Base-by-base conservation (phyloP, 2,888 invertebrate genomes). In the Harpagoxenus sublaevis region DNA sequence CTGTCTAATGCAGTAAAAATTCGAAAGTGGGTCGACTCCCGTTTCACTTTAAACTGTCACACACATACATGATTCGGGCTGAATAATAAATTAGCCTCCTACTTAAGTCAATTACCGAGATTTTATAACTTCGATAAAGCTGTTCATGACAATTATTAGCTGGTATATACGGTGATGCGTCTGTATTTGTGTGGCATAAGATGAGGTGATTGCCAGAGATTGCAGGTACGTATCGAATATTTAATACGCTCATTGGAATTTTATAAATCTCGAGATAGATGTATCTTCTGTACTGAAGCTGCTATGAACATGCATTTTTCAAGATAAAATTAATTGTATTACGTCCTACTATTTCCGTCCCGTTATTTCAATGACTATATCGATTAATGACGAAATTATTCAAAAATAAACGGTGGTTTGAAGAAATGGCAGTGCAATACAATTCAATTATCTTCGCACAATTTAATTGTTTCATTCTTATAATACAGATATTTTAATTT, bases 251-350 rank as follows among this genome's bases (percentile, higher is more conserved):
- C 60, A 71, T 81, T 81, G 60, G 28, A 81, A 81, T 81, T 81
- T 81, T 81, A 81, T 71, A 73, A 81, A 48, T 81, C 79, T 81
- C 39, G 28, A 62, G 60, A 81, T 73, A 62, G 60, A 60, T 71
- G 79, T 71, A 60, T 79, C 60, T 39, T 18, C 79, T 39, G n/a
- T 45, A 60, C 57, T 70, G 2, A 60, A 42, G 48, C 12, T 15
- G 31, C 55, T 57, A 48, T 10, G 28, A 23, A 28, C 23, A 71
- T 81, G 18, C n/a, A 79, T 71, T 73, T 81, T 81, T 81, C 0
- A 73, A 12, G 39, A 62, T 28, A 23, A 8, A 73, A 71, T 81
- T 81, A 73, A 81, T 62, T 48, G 48, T n/a, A 6, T 78, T 70
- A 68, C 8, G 12, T 51, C 9, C 12, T 48, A 51, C 73, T 81